Base-by-base conservation (phyloP, 2,797 vertebrate species). In the Pseudochaenichthys georgianus region DNA sequence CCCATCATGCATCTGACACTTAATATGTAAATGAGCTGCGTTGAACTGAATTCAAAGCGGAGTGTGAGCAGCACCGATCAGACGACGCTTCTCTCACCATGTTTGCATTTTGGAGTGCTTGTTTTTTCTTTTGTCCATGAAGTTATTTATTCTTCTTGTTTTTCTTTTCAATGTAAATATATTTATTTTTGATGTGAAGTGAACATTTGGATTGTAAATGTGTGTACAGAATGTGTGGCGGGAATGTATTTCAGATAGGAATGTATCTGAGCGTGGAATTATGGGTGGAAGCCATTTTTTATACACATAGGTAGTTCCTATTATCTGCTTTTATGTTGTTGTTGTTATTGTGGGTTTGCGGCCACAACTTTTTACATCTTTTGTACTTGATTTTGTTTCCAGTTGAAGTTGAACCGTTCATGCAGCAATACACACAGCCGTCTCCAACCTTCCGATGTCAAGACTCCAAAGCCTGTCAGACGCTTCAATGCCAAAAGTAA, bases 131-230 rank as follows among this genome's bases (percentile, higher is more conserved):
- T 80, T 67, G 91, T 86, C 85, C 90, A 94, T 95, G 95, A 96
- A 97, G 94, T 98, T 98, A 98, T 99, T 99, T 98, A 98, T 99
- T 97, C 94, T 91, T 95, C 83, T 94, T 93, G 52, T 87, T 82
- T 83, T 81, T 73, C 55, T 68, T 80, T 95, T 78, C 83, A 93
- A 94, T 99, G 97, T 98, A 98, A 97, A 99, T 98, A 98, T 99
- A 99, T 99, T 99, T 99, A 99, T 99, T 98, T 97, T 96, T 88
- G 94, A 96, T 95, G 96, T 98, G 96, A 96, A 95, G 95, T 96
- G 97, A 98, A 96, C 95, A 94, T 95, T 96, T 97, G 95, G 95
- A 97, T 98, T 97, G 94, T 98, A 97, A 90, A 92, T 88, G 91
- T 95, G 95, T 97, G 96, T 98, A 97, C 96, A 98, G 96, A 98